These are phyloP conservation scores for Pogonus chalceus DNA, from an alignment of 1,140 invertebrate species.

Conservation along the genomic window DNA sequence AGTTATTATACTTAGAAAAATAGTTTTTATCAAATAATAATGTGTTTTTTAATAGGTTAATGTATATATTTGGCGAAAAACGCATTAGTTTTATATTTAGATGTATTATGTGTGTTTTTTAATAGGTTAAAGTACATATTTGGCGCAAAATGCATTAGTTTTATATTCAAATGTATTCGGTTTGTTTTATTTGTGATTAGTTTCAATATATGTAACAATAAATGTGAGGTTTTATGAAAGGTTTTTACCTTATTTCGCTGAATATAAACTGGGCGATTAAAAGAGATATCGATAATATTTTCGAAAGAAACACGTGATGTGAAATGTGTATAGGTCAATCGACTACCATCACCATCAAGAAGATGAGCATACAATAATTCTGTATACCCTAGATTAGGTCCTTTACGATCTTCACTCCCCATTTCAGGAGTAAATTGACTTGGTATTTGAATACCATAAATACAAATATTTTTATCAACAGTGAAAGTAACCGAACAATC, in stretches of 20 bases:
- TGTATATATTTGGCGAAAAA: no score
- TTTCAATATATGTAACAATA: not conserved
- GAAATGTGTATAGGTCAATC: constrained; percentile 71
- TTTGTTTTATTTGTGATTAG: not conserved
- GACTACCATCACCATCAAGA: constrained; percentile 60
- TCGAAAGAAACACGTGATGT: constrained; percentile 56
- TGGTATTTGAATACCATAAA: constrained; percentile 54
- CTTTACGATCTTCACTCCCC: constrained; percentile 26
- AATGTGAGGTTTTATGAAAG: constrained; percentile 2
- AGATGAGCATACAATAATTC: constrained; percentile 71
- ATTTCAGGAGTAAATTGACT: constrained; percentile 47
- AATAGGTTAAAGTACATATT: no score
- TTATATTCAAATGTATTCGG: not conserved
- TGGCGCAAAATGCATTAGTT: no score
- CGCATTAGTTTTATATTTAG: no score
- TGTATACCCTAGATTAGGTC: constrained; percentile 43
- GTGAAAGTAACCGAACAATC: constrained; percentile 66
- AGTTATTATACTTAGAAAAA: no score
- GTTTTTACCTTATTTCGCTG: constrained; percentile 54
- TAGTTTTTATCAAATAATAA: no score
- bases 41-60: no score
- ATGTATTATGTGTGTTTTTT: no score
- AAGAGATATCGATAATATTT: constrained; percentile 62
- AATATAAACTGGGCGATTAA: constrained; percentile 64
- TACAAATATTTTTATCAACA: constrained; percentile 66